Base-by-base conservation (phyloP, 2,888 invertebrate genomes). In the Nemapogon koenigi region DNA sequence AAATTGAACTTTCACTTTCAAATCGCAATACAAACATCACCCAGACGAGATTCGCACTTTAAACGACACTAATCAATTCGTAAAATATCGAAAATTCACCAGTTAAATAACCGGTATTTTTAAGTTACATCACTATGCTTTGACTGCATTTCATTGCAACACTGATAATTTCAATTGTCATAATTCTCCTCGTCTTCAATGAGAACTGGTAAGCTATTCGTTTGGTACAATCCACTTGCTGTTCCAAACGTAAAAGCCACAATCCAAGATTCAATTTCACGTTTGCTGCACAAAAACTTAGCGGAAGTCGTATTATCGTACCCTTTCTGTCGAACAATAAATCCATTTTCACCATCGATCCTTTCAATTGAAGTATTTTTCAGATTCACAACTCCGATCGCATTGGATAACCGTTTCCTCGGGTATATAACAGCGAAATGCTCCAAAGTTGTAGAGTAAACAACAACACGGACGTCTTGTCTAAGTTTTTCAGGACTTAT, bases 401-500 rank as follows among this genome's bases (percentile, higher is more conserved):
- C 81, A 45, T 83, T 81, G 44, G 83, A 81, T 8, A 85, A 68
- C 50, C 84, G 81, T 61, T 84, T 84, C 57, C 83, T 81, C 4
- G 85, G 85, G 46, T 83, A 85, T 18, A 86, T 81, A 4, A 85
- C 85, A 2, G 84, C 84, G 50, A 86, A 86, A 50, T 86, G 85
- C 52, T 85, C 86, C 52, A 83, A 60, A 31, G 84, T 81, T 3
- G 85, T 85, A 43, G 81, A 71, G 56, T 86, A 85, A 16, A 86
- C 85, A 49, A 83, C 83, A 44, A 84, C 84, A 49, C 85, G 75
- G 3, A 85, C 83, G 44, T 81, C 76, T 57, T 84, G 85, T 13
- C 82, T 69, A 50, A 81, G 73, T 47, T 83, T 83, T 42, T 78
- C 80, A 35, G 82, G 81, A 2, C 83, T 80, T 25, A 83, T 49